phyloP scores from a whole-genome alignment of 2,888 invertebrate genomes.

The Oxyscelio sp. region DNA sequence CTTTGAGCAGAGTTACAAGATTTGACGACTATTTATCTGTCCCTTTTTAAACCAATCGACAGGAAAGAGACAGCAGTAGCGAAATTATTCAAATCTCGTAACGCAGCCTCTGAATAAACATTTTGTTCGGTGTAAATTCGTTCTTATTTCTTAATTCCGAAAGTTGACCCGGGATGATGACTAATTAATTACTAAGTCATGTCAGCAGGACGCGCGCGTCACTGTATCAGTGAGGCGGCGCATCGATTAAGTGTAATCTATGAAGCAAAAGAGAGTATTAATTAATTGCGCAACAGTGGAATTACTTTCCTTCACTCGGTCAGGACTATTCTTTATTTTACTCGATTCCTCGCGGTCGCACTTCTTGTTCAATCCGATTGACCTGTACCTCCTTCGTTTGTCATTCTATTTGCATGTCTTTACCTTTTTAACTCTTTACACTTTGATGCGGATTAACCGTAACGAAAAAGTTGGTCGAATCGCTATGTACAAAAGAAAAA shows the following conservation, averaged over 20 bases:
- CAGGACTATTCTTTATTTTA: conserved; percentile 10
- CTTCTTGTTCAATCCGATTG: too few relatives aligned
- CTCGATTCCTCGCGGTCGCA: conserved; percentile 26
- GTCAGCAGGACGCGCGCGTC: conserved; percentile 80
- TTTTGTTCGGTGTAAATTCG: too few relatives aligned
- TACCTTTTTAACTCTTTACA: neutral
- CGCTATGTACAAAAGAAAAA: conserved; percentile 17
- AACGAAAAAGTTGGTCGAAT: neutral
- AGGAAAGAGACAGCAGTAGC: too few relatives aligned
- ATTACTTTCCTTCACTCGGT: conserved; percentile 4
- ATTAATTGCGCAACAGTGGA: conserved; percentile 79
- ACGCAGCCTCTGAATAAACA: too few relatives aligned
- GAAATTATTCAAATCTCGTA: too few relatives aligned
- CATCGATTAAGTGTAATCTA: conserved; percentile 83
- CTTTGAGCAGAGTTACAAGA: too few relatives aligned
- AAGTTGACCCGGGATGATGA: conserved; percentile 81
- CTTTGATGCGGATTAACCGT: conserved; percentile 43
- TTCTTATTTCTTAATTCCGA: too few relatives aligned
- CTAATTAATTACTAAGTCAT: conserved; percentile 78
- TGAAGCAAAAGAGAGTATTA: conserved; percentile 82
- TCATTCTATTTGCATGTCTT: neutral
- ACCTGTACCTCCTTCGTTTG: too few relatives aligned
- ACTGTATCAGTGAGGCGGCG: conserved; percentile 88
- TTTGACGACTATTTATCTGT: too few relatives aligned
- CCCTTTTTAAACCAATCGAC: too few relatives aligned